A percentile compares a stretch with the other conserved stretches of the same genome.
Conservation (phyloP, 2,113 vertebrate genomes). For the Bos indicus region DNA sequence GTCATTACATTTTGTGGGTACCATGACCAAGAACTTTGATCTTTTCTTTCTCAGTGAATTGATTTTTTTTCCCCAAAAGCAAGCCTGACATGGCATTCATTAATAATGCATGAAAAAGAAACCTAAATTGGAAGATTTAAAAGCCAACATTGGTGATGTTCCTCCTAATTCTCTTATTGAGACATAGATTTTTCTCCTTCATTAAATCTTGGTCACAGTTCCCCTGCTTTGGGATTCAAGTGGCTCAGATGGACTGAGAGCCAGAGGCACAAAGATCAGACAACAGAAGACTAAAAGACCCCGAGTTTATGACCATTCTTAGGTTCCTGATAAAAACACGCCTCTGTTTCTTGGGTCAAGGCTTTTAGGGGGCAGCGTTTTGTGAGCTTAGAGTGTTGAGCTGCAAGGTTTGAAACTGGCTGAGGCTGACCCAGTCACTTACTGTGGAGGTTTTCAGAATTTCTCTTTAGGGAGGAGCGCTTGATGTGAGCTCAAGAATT, state of each 20-base stretch:
- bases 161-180: background rate
- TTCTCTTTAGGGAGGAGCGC: background rate
- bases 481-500: background rate
- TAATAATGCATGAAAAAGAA: slow-evolving; percentile 18
- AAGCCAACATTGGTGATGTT: background rate
- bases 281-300: background rate
- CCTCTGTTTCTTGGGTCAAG: background rate
- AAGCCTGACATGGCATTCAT: background rate
- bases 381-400: background rate
- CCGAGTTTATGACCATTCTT: background rate
- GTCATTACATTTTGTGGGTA: background rate
- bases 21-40: background rate
- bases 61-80: slow-evolving; percentile 49
- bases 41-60: background rate
- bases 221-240: background rate
- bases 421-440: background rate
- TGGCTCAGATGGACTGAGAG: background rate
- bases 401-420: background rate
- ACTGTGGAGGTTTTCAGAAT: background rate
- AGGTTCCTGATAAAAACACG: background rate
- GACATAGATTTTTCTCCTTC: background rate
- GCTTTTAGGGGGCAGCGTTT: background rate
- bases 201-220: background rate
- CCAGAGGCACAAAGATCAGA: background rate
- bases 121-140: background rate